A percentile compares a stretch with the other conserved stretches of the same genome.
These are phyloP conservation scores for Drosophila nigromelanica DNA, from an alignment of 1,140 invertebrate species.

Conservation along the genomic window DNA sequence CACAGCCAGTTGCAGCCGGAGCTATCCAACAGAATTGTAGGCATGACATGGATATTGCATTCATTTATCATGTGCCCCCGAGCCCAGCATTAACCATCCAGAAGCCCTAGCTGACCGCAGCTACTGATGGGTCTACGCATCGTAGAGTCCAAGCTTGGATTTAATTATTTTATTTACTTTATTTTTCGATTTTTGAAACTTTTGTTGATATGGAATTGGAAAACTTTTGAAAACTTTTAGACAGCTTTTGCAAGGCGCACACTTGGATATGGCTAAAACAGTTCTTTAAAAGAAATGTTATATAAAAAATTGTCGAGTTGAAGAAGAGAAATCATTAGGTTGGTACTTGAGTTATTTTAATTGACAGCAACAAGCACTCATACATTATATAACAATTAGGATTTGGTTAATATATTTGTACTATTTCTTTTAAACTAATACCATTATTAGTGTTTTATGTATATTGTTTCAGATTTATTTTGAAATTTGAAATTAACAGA, in stretches of 20 bases:
- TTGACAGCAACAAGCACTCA: no score
- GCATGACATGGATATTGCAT: slow-evolving; percentile 53
- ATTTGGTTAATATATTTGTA: no score
- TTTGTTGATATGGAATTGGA: background rate
- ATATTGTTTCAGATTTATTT: no score
- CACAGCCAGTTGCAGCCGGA: background rate
- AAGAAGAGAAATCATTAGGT: no score
- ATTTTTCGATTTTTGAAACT: background rate
- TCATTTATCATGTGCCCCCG: slow-evolving; percentile 57
- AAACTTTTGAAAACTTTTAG: no score
- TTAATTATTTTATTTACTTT: background rate
- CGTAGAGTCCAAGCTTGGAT: background rate
- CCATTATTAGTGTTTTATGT: no score
- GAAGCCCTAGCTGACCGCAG: background rate
- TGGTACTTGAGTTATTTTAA: no score
- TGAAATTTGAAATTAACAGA: no score
- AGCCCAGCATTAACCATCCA: background rate
- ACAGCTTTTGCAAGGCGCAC: no score
- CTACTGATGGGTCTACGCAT: slow-evolving; percentile 6
- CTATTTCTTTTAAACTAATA: no score
- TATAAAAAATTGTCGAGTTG: background rate
- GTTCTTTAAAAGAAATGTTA: background rate
- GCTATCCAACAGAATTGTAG: slow-evolving; percentile 19
- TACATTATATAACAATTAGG: no score
- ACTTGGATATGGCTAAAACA: no score